These are phyloP conservation scores for Platysteira castanea DNA, from an alignment of 2,113 vertebrate species.

Conservation along the genomic window DNA sequence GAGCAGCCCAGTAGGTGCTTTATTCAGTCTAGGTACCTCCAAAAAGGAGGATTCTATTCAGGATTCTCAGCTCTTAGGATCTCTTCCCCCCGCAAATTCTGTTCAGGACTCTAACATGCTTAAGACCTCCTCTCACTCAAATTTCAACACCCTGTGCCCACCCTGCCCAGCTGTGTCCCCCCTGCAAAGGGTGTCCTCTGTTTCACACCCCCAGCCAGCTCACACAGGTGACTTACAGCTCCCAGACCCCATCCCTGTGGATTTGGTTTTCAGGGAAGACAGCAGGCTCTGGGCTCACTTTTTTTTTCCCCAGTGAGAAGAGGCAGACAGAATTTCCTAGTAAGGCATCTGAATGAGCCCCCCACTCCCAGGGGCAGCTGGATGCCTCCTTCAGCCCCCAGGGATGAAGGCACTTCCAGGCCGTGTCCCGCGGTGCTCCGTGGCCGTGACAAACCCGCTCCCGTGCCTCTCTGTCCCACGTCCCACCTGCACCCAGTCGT, in stretches of 20 bases:
- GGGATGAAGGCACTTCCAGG: not conserved
- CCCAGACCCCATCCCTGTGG: fast-evolving
- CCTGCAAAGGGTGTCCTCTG: not conserved
- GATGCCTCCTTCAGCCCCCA: not conserved
- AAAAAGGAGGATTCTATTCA: not conserved
- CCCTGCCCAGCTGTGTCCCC: not conserved
- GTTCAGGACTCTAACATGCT: not conserved
- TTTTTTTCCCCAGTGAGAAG: not conserved
- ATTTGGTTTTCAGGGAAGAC: not conserved
- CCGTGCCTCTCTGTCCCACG: not conserved
- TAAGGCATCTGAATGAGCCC: not conserved
- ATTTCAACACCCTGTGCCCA: not conserved
- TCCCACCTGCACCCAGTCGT: not conserved
- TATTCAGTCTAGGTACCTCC: fast-evolving
- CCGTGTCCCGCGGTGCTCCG: fast-evolving
- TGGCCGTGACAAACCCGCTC: not conserved
- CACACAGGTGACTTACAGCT: not conserved
- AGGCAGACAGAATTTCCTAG: not conserved
- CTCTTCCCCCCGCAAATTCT: not conserved
- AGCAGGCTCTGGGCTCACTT: not conserved
- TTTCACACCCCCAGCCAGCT: not conserved
- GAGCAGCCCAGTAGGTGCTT: not conserved
- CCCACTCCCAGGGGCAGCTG: not conserved
- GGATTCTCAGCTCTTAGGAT: not conserved
- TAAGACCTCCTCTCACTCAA: not conserved